A percentile compares a stretch with the other conserved stretches of the same genome.
Evolutionary conservation across 92 coral and sea anemone species (phyloP).

Genomic region (Hydrozoanthus gracilis): DNA sequence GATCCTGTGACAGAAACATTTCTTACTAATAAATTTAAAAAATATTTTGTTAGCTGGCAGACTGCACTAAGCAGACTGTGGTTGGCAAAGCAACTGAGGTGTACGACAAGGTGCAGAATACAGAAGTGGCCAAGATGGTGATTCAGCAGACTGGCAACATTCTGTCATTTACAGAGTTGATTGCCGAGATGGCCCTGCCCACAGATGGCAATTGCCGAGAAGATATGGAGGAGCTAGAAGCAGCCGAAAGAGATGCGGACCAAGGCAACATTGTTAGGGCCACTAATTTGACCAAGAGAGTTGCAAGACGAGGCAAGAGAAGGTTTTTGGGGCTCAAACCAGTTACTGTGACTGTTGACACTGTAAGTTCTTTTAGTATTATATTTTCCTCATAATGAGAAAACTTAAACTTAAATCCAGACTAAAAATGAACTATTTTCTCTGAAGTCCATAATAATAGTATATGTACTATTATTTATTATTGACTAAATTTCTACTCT

Average conservation of each 20-base stretch:
- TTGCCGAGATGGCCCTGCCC: conserved; percentile 86
- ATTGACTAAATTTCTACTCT: too few species aligned
- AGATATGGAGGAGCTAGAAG: conserved; percentile 84
- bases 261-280: conserved; percentile 76
- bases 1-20: neutral
- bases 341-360: conserved; percentile 74
- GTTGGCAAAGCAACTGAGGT: conserved; percentile 73
- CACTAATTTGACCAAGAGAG: conserved; percentile 64
- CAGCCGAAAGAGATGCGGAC: conserved; percentile 65
- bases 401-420: neutral
- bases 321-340: conserved; percentile 84
- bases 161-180: conserved; percentile 75
- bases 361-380: conserved; percentile 60
- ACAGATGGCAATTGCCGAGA: conserved; percentile 82
- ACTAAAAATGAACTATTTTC: neutral
- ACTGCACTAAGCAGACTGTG: conserved; percentile 80
- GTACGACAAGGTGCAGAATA: conserved; percentile 78
- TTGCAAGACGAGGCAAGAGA: conserved; percentile 77
- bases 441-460: too few species aligned
- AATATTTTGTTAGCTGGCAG: conserved; percentile 47
- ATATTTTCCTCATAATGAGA: neutral
- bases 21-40: neutral
- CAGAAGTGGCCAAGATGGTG: conserved; percentile 72
- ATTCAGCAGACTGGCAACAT: conserved; percentile 72
- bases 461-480: too few species aligned